phyloP scores from a whole-genome alignment of 2,113 vertebrate species.

The Uria lomvia region DNA sequence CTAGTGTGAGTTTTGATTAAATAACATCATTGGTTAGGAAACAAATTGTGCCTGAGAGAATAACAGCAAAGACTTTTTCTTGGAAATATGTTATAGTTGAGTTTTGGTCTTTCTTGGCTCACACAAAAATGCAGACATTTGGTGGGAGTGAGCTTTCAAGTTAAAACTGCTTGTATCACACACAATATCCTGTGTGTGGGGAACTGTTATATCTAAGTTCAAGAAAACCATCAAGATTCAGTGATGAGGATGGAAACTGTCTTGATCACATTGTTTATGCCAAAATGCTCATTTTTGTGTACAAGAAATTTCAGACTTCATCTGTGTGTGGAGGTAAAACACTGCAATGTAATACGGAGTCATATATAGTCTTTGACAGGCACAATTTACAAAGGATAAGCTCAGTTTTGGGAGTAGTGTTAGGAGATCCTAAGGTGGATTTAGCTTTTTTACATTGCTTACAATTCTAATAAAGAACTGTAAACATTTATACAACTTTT shows the following conservation, averaged over 20 bases:
- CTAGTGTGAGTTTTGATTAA: conserved; percentile 64
- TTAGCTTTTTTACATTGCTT: not conserved
- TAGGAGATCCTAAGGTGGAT: not conserved
- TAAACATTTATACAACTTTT: not conserved
- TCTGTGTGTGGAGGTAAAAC: conserved; percentile 27
- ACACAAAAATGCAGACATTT: conserved; percentile 37
- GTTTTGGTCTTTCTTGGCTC: conserved; percentile 63
- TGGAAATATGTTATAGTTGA: conserved; percentile 59
- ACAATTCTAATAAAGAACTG: not conserved
- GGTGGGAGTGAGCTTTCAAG: conserved; percentile 58
- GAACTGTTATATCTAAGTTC: conserved; percentile 66
- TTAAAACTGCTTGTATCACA: conserved; percentile 40
- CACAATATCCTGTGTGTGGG: conserved; percentile 55
- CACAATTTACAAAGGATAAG: not conserved
- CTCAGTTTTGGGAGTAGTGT: not conserved
- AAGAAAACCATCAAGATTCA: conserved; percentile 61
- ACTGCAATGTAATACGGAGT: not conserved
- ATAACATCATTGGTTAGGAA: conserved; percentile 62
- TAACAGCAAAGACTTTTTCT: conserved; percentile 55
- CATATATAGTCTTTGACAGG: not conserved
- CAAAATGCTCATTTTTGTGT: conserved; percentile 67
- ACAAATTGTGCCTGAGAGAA: conserved; percentile 64
- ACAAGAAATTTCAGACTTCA: not conserved
- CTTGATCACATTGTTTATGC: conserved; percentile 58
- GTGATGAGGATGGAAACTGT: conserved; percentile 59